Evolutionary conservation across 2,113 vertebrate species (phyloP).

Genomic region (Pseudois nayaur): DNA sequence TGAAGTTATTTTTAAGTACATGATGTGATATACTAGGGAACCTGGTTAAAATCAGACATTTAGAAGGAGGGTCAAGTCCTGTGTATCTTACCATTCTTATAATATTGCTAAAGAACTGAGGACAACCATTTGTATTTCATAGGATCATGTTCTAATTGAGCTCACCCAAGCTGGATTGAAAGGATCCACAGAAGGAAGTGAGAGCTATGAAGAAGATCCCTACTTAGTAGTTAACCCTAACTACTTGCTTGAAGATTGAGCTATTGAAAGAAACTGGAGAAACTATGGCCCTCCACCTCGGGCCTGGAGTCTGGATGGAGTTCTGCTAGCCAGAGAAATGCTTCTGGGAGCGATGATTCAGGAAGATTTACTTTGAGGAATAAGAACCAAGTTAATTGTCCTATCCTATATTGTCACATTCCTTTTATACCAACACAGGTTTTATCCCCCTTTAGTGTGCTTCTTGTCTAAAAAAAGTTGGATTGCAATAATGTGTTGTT

Average conservation of each 20-base stretch:
- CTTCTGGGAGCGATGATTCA: neutral
- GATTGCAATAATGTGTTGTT: neutral
- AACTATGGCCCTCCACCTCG: neutral
- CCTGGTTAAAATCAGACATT: slow-evolving; percentile 9
- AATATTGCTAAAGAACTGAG: neutral
- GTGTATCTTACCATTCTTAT: neutral
- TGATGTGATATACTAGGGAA: neutral
- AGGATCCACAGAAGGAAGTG: slow-evolving; percentile 80
- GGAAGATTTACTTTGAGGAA: neutral
- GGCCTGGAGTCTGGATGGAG: neutral
- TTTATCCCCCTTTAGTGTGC: neutral
- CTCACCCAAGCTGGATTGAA: slow-evolving; percentile 90
- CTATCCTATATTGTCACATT: neutral
- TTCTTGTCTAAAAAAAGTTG: neutral
- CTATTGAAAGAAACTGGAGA: neutral
- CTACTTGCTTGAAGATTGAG: slow-evolving; percentile 93
- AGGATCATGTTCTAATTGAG: slow-evolving; percentile 98
- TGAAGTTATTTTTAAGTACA: neutral
- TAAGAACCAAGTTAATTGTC: neutral
- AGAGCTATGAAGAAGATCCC: slow-evolving; percentile 83
- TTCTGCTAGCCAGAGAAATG: neutral
- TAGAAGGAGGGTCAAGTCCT: neutral
- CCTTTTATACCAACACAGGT: neutral
- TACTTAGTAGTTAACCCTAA: slow-evolving; percentile 98
- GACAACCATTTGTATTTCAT: slow-evolving; percentile 48